A percentile compares a stretch with the other conserved stretches of the same genome.
Conservation (phyloP, 2,888 invertebrate genomes). For the Eupithecia vulgata region DNA sequence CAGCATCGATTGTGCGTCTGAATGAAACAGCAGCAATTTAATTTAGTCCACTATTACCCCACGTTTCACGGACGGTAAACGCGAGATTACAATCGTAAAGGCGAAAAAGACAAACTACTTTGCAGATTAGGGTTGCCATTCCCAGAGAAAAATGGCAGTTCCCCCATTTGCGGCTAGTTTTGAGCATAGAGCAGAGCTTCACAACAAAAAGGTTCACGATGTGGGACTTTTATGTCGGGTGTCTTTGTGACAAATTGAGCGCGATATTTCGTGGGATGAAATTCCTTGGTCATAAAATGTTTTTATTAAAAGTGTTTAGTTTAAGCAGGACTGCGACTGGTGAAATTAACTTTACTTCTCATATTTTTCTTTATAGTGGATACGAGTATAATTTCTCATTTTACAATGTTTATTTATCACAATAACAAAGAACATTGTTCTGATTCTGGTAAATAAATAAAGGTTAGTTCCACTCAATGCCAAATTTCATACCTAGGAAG, state of each 20-base stretch:
- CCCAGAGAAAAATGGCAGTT: slow-evolving; percentile 30
- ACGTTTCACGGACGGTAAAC: slow-evolving; percentile 68
- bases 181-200: slow-evolving; percentile 11
- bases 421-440: neutral
- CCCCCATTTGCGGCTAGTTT: slow-evolving; percentile 32
- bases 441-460: neutral
- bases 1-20: slow-evolving; percentile 41
- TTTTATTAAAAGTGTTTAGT: slow-evolving; percentile 17
- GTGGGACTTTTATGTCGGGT: slow-evolving; percentile 21
- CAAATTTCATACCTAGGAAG: too few species aligned
- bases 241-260: slow-evolving; percentile 29
- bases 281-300: slow-evolving; percentile 20
- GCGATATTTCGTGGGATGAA: slow-evolving; percentile 17
- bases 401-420: neutral
- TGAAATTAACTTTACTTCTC: neutral
- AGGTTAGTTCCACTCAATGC: too few species aligned
- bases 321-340: neutral
- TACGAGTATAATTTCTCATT: neutral
- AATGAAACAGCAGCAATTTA: slow-evolving; percentile 60
- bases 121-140: slow-evolving; percentile 42
- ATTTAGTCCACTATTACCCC: slow-evolving; percentile 60
- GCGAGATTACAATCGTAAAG: slow-evolving; percentile 75
- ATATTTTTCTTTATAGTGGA: neutral
- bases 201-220: slow-evolving; percentile 25
- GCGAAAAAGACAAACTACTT: slow-evolving; percentile 65